phyloP scores from a whole-genome alignment of 1,140 invertebrate species.

The Apis dorsata region DNA sequence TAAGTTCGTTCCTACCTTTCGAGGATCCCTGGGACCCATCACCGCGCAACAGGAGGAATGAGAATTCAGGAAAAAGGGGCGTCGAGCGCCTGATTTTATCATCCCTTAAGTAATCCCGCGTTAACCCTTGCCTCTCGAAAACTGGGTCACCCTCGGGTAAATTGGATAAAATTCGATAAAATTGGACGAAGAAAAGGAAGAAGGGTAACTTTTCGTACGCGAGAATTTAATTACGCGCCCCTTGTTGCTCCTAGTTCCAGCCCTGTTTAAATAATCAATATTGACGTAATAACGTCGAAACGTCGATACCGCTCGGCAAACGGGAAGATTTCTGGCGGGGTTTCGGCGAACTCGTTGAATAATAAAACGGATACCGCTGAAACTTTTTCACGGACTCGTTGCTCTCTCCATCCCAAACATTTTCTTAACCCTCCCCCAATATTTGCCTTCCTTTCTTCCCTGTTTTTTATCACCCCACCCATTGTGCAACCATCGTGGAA shows the following conservation, averaged over 20 bases:
- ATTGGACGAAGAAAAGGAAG: too few species aligned
- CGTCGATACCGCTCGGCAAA: not conserved
- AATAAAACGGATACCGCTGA: slow-evolving; percentile 35
- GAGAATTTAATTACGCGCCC: slow-evolving; percentile 35
- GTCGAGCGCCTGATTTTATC: too few species aligned
- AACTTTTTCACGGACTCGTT: not conserved
- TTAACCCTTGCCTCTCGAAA: too few species aligned
- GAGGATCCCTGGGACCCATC: not conserved
- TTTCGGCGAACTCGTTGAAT: slow-evolving; percentile 6
- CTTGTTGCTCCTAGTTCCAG: not conserved
- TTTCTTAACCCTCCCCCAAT: slow-evolving; percentile 13
- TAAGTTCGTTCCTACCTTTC: slow-evolving; percentile 19
- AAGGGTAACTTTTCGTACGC: not conserved
- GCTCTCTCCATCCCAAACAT: slow-evolving; percentile 13
- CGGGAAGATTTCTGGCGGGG: slow-evolving; percentile 1
- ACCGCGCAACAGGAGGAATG: too few species aligned
- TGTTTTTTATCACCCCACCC: not conserved
- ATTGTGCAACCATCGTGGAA: too few species aligned
- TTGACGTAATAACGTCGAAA: slow-evolving; percentile 37
- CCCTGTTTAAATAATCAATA: slow-evolving; percentile 51
- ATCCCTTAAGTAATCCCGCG: too few species aligned
- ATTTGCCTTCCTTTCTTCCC: not conserved
- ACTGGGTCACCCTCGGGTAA: too few species aligned
- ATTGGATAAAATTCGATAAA: too few species aligned
- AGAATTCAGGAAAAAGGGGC: too few species aligned